Conservation (phyloP, 1,140 invertebrate species). For the Brachionus plicatilis region DNA sequence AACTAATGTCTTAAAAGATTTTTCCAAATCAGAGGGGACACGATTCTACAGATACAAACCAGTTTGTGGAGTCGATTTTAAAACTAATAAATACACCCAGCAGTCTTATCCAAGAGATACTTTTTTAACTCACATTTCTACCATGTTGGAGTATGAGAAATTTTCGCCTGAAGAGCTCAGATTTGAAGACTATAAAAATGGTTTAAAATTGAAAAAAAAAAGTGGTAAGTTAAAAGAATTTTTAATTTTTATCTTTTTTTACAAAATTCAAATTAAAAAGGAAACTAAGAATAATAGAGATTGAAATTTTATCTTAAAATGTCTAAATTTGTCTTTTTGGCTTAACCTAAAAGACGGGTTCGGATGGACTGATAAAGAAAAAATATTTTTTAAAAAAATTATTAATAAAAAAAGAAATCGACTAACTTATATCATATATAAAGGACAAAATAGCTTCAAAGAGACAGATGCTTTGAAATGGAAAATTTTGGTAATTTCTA, state of each 20-base stretch:
- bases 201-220: background rate
- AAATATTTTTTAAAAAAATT: too few relatives aligned
- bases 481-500: too few relatives aligned
- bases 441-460: too few relatives aligned
- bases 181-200: slow-evolving; percentile 16
- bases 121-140: background rate
- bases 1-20: background rate
- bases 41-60: background rate
- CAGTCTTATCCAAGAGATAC: background rate
- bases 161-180: background rate
- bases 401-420: too few relatives aligned
- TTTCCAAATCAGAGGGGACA: background rate
- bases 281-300: too few relatives aligned
- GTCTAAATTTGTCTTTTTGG: too few relatives aligned
- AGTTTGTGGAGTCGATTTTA: background rate
- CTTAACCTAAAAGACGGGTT: too few relatives aligned
- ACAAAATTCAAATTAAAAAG: too few relatives aligned
- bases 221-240: background rate
- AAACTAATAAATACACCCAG: background rate
- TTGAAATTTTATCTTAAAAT: too few relatives aligned
- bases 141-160: slow-evolving; percentile 21
- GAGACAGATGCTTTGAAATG: too few relatives aligned
- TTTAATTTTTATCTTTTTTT: background rate
- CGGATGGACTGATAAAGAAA: too few relatives aligned
- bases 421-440: too few relatives aligned